Percentiles rank a stretch among this genome's conserved stretches.
Evolutionary conservation across 2,113 vertebrate genomes (phyloP).

Genomic region (Mustelus asterias): DNA sequence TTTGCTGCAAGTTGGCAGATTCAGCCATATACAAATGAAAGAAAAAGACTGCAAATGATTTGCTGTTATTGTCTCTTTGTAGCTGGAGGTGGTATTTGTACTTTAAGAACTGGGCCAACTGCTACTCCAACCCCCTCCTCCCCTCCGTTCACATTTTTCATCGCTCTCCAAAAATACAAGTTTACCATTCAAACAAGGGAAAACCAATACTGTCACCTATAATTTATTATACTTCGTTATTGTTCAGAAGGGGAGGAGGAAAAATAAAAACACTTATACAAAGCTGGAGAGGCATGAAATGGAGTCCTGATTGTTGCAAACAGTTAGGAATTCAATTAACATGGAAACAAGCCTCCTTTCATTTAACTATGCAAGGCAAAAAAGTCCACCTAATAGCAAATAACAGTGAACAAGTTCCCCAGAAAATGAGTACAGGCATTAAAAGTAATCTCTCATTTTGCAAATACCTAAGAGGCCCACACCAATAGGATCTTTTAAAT

Average conservation of each 20-base stretch:
- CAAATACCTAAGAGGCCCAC: not conserved
- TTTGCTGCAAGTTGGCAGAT: not conserved
- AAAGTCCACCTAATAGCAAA: not conserved
- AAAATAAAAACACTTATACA: not conserved
- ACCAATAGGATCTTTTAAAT: not conserved
- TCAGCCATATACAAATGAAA: not conserved
- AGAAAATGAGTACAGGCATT: not conserved
- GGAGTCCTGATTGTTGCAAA: not conserved
- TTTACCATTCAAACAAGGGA: not conserved
- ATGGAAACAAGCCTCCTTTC: not conserved
- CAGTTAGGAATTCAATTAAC: not conserved
- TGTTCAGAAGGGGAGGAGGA: too few relatives aligned
- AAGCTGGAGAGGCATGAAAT: not conserved
- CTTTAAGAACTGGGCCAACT: not conserved
- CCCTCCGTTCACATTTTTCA: not conserved
- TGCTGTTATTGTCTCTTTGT: not conserved
- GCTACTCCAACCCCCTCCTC: not conserved
- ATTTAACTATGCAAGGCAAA: not conserved
- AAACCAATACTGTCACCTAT: not conserved
- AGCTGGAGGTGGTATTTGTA: not conserved
- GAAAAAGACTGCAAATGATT: not conserved
- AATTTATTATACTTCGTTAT: slow-evolving; percentile 4
- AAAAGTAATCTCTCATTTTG: not conserved
- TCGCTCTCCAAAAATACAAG: not conserved
- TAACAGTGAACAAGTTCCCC: not conserved